phyloP scores from a whole-genome alignment of 2,888 invertebrate genomes.

The Drosophila buzzatii region DNA sequence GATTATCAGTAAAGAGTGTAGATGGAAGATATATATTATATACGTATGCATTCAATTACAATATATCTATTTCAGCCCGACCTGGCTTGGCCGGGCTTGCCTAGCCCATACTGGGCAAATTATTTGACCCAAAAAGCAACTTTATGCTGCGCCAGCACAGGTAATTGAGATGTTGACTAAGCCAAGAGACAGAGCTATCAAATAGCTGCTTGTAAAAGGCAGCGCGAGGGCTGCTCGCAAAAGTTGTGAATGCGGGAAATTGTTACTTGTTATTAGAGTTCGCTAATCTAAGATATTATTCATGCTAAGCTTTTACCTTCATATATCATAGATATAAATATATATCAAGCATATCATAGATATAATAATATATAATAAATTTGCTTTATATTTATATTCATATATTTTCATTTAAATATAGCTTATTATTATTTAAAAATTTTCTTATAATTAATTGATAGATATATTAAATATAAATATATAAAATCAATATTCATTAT shows the following conservation, averaged over 20 bases:
- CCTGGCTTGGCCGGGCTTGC: neutral
- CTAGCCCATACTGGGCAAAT: slow-evolving; percentile 10
- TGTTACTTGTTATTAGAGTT: neutral
- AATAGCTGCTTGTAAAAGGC: slow-evolving; percentile 3
- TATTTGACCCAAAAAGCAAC: slow-evolving; percentile 52
- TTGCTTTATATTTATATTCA: too few relatives aligned
- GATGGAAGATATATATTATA: slow-evolving; percentile 4
- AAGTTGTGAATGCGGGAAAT: neutral
- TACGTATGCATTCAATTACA: neutral
- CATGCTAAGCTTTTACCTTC: too few relatives aligned
- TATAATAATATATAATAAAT: too few relatives aligned
- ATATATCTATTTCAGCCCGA: slow-evolving; percentile 6
- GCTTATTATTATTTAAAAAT: too few relatives aligned
- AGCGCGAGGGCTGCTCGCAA: slow-evolving; percentile 23
- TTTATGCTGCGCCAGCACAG: slow-evolving; percentile 28
- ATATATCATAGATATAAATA: too few relatives aligned
- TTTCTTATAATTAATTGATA: neutral
- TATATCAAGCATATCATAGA: too few relatives aligned
- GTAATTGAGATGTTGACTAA: slow-evolving; percentile 39
- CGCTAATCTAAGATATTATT: neutral
- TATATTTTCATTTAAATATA: too few relatives aligned
- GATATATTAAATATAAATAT: neutral
- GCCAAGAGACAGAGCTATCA: slow-evolving; percentile 12
- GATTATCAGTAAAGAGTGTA: slow-evolving; percentile 12
- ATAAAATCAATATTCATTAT: neutral